A percentile compares a stretch with the other conserved stretches of the same genome.
Evolutionary conservation across 2,113 vertebrate species (phyloP).

Genomic region (Petrocephalus zakoni): DNA sequence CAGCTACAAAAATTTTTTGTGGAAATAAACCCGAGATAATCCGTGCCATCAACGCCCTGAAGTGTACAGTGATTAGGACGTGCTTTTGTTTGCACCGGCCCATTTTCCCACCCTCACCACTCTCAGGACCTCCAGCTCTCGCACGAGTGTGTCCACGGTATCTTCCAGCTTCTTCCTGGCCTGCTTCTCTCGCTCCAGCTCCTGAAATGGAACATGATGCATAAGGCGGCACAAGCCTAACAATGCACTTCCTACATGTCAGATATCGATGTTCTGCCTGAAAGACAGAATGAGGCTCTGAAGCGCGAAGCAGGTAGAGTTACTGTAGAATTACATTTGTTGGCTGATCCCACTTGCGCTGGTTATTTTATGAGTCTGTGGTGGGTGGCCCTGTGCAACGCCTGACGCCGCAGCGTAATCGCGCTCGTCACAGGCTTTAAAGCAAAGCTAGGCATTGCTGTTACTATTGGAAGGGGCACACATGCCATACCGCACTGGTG

Average conservation of each 20-base stretch:
- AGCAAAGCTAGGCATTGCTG: background rate
- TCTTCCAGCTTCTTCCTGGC: slow-evolving; percentile 54
- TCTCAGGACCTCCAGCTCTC: slow-evolving; percentile 57
- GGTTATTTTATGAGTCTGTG: background rate
- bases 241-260: background rate
- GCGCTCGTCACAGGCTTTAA: background rate
- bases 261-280: background rate
- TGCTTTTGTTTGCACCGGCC: background rate
- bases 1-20: background rate
- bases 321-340: background rate
- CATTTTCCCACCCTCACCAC: slow-evolving; percentile 44
- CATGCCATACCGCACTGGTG: slow-evolving; percentile 41
- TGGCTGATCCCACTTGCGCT: background rate
- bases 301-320: background rate
- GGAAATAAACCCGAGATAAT: background rate
- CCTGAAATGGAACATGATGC: slow-evolving; percentile 40
- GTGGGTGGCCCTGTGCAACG: background rate
- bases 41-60: background rate
- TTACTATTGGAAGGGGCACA: background rate
- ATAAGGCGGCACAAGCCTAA: background rate
- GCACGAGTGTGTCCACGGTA: slow-evolving; percentile 46
- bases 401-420: background rate
- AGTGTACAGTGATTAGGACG: background rate
- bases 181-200: slow-evolving; percentile 50
- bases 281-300: background rate